phyloP scores from a whole-genome alignment of 2,113 vertebrate species.

The Heteronetta atricapilla region DNA sequence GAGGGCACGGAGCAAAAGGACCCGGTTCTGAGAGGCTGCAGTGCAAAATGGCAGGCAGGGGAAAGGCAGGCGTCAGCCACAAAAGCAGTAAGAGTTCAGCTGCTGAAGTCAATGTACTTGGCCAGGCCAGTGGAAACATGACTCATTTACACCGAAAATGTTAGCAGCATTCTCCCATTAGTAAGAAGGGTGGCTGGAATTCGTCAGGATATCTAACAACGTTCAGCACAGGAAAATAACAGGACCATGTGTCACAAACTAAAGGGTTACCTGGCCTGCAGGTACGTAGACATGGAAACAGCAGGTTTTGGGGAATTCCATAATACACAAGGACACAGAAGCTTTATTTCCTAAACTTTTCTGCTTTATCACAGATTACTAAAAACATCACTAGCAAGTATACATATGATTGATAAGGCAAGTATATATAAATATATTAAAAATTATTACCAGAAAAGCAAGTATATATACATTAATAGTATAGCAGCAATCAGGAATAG shows the following conservation, averaged over 20 bases:
- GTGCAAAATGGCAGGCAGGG: not conserved
- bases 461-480: not conserved
- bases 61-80: not conserved
- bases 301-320: not conserved
- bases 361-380: not conserved
- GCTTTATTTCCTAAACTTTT: not conserved
- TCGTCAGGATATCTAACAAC: not conserved
- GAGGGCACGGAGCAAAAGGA: not conserved
- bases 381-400: not conserved
- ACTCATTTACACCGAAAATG: not conserved
- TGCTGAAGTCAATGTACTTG: not conserved
- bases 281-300: too few relatives aligned
- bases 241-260: not conserved
- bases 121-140: not conserved
- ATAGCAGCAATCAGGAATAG: not conserved
- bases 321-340: not conserved
- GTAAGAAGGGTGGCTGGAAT: not conserved
- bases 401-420: not conserved
- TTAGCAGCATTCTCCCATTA: not conserved
- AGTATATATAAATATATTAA: not conserved
- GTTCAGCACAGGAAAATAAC: not conserved
- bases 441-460: not conserved
- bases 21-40: not conserved
- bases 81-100: fast-evolving
- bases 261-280: not conserved